Evolutionary conservation across 2,888 invertebrate species (phyloP).

Genomic region (Caenorhabditis drosophilae): DNA sequence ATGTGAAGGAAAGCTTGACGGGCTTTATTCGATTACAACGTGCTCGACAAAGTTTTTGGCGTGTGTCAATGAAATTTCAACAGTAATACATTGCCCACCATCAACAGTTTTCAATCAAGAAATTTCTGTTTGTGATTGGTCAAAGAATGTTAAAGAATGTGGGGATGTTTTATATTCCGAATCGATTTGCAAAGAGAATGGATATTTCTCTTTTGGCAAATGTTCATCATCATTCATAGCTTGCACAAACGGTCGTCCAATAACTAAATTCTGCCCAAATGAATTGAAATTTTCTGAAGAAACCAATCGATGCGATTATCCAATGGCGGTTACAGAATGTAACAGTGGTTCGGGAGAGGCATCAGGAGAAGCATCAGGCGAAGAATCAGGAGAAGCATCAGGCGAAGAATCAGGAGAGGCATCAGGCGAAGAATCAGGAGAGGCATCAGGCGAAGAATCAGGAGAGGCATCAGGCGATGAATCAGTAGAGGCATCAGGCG

Average conservation of each 20-base stretch:
- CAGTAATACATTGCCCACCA: constrained; percentile 27
- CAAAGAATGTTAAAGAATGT: constrained; percentile 13
- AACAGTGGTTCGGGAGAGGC: constrained; percentile 8
- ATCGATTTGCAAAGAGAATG: constrained; percentile 10
- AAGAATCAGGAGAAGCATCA: constrained; percentile 20
- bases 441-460: constrained; percentile 8
- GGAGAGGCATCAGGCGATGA: constrained; percentile 6
- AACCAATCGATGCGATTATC: constrained; percentile 20
- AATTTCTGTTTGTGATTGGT: constrained; percentile 24
- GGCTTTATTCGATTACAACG: constrained; percentile 11
- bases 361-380: constrained; percentile 1
- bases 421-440: constrained; percentile 9
- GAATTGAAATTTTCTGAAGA: constrained; percentile 16
- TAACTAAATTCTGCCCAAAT: constrained; percentile 31
- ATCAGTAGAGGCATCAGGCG: no score
- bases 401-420: constrained; percentile 11
- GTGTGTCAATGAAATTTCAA: constrained; percentile 25
- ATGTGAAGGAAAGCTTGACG: constrained; percentile 17
- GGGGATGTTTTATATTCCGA: constrained; percentile 6
- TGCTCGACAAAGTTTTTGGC: constrained; percentile 18
- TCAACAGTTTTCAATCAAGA: constrained; percentile 21
- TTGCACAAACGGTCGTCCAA: constrained; percentile 22
- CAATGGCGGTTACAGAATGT: constrained; percentile 12
- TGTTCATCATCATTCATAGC: constrained; percentile 28
- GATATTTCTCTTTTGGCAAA: constrained; percentile 26